Evolutionary conservation across 2,888 invertebrate species (phyloP), one percentile per base, ranked within the genome.

Genomic region (Antheraea assamensis): DNA sequence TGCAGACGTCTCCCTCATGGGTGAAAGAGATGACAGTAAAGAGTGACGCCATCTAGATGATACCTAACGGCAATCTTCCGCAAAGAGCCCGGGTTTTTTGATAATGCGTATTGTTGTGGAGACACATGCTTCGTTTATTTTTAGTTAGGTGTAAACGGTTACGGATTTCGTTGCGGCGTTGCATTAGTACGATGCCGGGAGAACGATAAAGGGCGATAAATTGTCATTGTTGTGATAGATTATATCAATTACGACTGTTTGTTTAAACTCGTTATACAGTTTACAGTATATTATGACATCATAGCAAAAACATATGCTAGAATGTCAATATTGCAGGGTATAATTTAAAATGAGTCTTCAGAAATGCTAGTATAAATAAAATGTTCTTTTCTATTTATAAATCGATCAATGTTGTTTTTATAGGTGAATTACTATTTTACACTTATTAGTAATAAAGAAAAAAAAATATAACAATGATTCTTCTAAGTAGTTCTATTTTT

Each of bases 11-110:
- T 74, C 47, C 68, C 73, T 31, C 70, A 71, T 61, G 85, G 78
- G 78, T 77, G 83, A 90, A 81, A 80, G 90, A 86, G 92, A 93
- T 79, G 85, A 84, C 83, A 80, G 75, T 83, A 83, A 77, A 79
- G 78, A 80, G 83, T 81, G 81, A 81, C 83, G 81, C 81, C 81
- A 77, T 81, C 79, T 79, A 87, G 87, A 89, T 90, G 86, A 87
- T 90, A 90, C 90, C 92, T 90, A 92, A 91, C 92, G 90, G 90
- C 88, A 89, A 87, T 90, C 89, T 91, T 92, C 90, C 89, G 88
- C 87, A 88, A 88, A 88, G 88, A 85, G 85, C 83, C 13, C 84
- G 84, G 85, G 86, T 90, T 88, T 85, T 85, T 89, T 86, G 87
- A 87, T 90, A 90, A 88, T 86, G 80, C 81, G 84, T 89, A 88